Evolutionary conservation across 2,888 invertebrate genomes (phyloP).

Genomic region (Smittia aterrima): DNA sequence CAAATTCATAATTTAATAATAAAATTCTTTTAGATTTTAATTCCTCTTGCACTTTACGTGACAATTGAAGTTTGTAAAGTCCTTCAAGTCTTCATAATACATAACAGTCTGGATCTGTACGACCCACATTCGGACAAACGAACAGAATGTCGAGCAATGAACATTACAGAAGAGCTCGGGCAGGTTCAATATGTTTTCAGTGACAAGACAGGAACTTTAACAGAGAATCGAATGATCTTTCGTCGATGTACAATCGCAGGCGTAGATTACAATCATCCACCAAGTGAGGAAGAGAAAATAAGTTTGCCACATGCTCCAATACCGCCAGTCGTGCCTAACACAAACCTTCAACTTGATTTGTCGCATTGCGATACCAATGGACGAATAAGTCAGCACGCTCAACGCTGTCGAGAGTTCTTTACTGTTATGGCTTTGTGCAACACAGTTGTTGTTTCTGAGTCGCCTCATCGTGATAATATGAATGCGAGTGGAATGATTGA

Average conservation of each 20-base stretch:
- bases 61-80: slow-evolving; percentile 96
- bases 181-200: slow-evolving; percentile 94
- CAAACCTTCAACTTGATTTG: slow-evolving; percentile 58
- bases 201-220: slow-evolving; percentile 96
- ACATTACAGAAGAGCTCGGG: slow-evolving; percentile 96
- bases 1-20: not conserved
- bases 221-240: slow-evolving; percentile 97
- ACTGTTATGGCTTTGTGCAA: slow-evolving; percentile 91
- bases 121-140: slow-evolving; percentile 78
- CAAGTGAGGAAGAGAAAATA: slow-evolving; percentile 63
- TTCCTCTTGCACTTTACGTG: slow-evolving; percentile 94
- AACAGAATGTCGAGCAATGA: slow-evolving; percentile 88
- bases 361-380: slow-evolving; percentile 47
- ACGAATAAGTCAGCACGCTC: slow-evolving; percentile 58
- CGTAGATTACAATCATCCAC: slow-evolving; percentile 82
- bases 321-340: slow-evolving; percentile 56
- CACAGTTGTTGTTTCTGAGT: slow-evolving; percentile 90
- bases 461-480: slow-evolving; percentile 71
- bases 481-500: slow-evolving; percentile 67
- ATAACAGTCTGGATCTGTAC: slow-evolving; percentile 83
- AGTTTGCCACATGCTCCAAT: slow-evolving; percentile 57
- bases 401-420: slow-evolving; percentile 83
- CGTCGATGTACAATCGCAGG: slow-evolving; percentile 86
- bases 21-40: slow-evolving; percentile 70
- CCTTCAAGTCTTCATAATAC: slow-evolving; percentile 92